A percentile compares a stretch with the other conserved stretches of the same genome.
Evolutionary conservation across 2,113 vertebrate species (phyloP).

Genomic region (Cichladusa arquata): DNA sequence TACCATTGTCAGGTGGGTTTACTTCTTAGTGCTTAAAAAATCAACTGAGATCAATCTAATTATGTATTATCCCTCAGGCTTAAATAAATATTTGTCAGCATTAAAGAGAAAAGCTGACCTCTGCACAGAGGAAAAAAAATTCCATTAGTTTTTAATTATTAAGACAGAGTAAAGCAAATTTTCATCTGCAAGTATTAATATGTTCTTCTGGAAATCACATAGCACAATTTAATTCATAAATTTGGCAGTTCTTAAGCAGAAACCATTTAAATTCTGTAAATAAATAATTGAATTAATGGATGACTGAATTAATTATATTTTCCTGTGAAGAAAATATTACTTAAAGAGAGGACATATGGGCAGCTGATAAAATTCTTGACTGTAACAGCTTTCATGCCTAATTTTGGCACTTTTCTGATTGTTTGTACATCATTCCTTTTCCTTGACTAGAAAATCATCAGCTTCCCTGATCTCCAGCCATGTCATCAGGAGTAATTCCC

Average conservation of each 20-base stretch:
- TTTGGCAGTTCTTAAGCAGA: neutral
- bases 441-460: neutral
- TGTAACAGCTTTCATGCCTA: neutral
- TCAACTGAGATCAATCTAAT: neutral
- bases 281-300: neutral
- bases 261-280: neutral
- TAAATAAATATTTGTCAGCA: neutral
- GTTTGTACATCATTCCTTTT: neutral
- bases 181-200: neutral
- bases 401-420: neutral
- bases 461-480: neutral
- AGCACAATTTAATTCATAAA: neutral
- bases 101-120: neutral
- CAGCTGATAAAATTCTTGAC: neutral
- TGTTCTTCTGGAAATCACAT: neutral
- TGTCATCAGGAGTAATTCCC: neutral
- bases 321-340: neutral
- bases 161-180: neutral
- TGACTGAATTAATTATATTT: neutral
- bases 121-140: neutral
- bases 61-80: neutral
- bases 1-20: neutral
- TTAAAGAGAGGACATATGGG: neutral
- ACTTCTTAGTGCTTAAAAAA: neutral
- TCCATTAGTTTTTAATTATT: neutral